Evolutionary conservation across 2,113 vertebrate species (phyloP).

Genomic region (Lontra canadensis): DNA sequence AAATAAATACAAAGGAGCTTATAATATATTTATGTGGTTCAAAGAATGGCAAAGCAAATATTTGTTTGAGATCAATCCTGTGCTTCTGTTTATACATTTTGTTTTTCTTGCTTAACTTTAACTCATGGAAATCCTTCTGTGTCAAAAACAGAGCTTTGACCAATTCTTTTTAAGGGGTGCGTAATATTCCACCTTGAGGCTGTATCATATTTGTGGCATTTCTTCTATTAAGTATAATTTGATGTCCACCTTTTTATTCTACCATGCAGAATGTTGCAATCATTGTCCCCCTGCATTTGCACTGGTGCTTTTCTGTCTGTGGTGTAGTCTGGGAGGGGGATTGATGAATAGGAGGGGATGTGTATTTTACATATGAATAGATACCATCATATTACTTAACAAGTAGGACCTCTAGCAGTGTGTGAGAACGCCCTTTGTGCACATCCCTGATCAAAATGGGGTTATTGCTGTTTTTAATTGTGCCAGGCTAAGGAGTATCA

Average conservation of each 20-base stretch:
- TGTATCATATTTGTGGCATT: neutral
- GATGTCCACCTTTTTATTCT: constrained; percentile 2
- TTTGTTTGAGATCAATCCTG: neutral
- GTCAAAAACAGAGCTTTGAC: neutral
- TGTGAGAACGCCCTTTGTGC: neutral
- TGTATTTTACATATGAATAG: neutral
- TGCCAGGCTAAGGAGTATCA: neutral
- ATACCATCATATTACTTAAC: neutral
- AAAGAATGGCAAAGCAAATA: neutral
- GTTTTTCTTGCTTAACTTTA: neutral
- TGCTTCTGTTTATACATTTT: neutral
- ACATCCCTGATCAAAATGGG: neutral
- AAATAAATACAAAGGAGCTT: neutral
- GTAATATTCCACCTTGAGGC: neutral
- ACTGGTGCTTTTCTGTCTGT: neutral
- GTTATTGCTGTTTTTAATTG: neutral
- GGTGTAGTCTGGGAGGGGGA: neutral
- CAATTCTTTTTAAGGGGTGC: neutral
- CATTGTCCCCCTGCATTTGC: neutral
- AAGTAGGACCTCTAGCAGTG: neutral
- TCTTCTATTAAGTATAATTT: neutral
- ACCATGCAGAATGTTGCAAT: neutral
- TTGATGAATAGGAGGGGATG: neutral
- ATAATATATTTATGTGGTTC: neutral
- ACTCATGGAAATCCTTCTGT: neutral